Evolutionary conservation across 2,797 vertebrate species (phyloP).

Genomic region (Periophthalmus magnuspinnatus): DNA sequence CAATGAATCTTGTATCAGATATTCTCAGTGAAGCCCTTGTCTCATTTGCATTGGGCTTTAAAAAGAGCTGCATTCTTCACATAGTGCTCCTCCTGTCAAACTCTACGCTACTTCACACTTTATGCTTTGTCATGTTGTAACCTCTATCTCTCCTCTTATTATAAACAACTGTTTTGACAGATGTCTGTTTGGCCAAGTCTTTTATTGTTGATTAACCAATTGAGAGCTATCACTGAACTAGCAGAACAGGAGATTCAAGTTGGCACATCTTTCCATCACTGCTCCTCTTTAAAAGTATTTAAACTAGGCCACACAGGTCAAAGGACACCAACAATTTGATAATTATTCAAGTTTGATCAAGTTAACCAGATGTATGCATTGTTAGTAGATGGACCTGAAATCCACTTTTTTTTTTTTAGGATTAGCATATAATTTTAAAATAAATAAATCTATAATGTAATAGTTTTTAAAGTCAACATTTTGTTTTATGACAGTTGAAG

Average conservation of each 20-base stretch:
- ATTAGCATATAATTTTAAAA: no score
- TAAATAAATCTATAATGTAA: no score
- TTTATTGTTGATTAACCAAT: not conserved
- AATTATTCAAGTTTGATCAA: no score
- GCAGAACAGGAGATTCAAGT: slow-evolving; percentile 3
- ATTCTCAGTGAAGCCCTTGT: not conserved
- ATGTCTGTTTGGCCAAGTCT: not conserved
- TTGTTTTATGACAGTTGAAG: no score
- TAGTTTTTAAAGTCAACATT: no score
- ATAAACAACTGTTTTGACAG: not conserved
- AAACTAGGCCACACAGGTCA: not conserved
- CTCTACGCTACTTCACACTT: not conserved
- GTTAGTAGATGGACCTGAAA: no score
- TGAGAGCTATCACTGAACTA: not conserved
- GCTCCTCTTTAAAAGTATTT: not conserved
- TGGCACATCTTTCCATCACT: not conserved
- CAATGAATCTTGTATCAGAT: not conserved
- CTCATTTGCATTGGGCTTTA: not conserved
- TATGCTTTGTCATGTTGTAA: not conserved
- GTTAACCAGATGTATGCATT: no score
- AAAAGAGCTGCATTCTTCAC: not conserved
- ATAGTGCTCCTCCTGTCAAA: not conserved
- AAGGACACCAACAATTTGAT: not conserved
- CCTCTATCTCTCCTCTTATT: not conserved
- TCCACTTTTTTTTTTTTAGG: no score